Conservation (phyloP, 2,888 invertebrate species). For the Falcaria lacertinaria region DNA sequence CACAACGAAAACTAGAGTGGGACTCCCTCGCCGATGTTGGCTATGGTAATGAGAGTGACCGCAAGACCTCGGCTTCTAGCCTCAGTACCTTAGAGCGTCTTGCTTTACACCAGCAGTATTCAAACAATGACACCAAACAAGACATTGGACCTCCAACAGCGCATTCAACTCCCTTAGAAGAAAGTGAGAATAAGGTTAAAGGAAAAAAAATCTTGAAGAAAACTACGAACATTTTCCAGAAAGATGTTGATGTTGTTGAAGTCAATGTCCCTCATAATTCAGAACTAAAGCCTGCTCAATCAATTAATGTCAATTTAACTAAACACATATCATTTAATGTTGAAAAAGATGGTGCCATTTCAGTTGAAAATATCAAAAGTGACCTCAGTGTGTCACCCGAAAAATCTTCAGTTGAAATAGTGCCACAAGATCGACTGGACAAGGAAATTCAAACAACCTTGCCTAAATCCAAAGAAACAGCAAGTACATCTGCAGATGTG, state of each 20-base stretch:
- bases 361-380: conserved; percentile 45
- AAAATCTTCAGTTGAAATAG: conserved; percentile 30
- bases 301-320: conserved; percentile 66
- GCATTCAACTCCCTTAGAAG: conserved; percentile 75
- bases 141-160: conserved; percentile 69
- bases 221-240: conserved; percentile 58
- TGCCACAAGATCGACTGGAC: conserved; percentile 36
- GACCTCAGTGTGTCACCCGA: conserved; percentile 50
- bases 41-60: conserved; percentile 81
- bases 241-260: conserved; percentile 59
- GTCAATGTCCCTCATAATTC: conserved; percentile 52
- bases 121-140: conserved; percentile 57
- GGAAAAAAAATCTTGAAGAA: conserved; percentile 50
- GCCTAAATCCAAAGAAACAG: conserved; percentile 28
- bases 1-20: conserved; percentile 90
- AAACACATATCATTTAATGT: conserved; percentile 73
- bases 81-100: conserved; percentile 82
- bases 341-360: conserved; percentile 57
- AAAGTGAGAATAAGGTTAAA: conserved; percentile 45
- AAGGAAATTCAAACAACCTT: conserved; percentile 67
- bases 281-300: conserved; percentile 36
- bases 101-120: conserved; percentile 75
- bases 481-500: conserved; percentile 16
- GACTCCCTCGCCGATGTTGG: conserved; percentile 93
- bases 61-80: conserved; percentile 67